These are phyloP conservation scores for Epinephelus cyanopodus DNA, from an alignment of 2,113 vertebrate species.

Conservation along the genomic window DNA sequence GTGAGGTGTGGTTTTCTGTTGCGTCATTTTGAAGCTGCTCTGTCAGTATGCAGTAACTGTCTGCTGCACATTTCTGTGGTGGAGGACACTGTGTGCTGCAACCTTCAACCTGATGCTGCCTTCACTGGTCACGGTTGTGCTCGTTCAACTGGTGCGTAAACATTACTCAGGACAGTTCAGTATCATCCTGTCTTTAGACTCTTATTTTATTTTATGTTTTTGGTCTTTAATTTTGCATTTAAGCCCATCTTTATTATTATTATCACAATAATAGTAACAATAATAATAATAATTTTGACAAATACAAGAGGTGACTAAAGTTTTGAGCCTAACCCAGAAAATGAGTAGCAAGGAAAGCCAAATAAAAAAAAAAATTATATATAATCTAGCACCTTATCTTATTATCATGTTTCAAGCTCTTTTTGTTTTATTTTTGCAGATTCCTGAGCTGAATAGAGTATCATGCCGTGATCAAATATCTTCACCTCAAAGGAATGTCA, in stretches of 20 bases:
- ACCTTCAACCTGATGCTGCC: conserved; percentile 16
- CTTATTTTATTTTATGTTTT: neutral
- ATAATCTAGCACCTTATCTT: no score
- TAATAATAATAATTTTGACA: neutral
- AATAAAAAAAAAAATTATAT: no score
- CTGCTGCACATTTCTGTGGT: neutral
- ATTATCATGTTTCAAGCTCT: no score
- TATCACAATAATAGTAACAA: neutral
- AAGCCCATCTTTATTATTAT: neutral
- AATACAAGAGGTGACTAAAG: no score
- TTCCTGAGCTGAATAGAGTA: no score
- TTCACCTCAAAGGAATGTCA: no score
- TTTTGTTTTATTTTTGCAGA: no score
- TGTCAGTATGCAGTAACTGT: neutral
- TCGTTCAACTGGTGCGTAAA: neutral
- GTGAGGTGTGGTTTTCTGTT: no score
- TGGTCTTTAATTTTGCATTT: neutral
- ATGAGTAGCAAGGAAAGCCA: no score
- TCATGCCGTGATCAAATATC: no score
- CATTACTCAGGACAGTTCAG: neutral
- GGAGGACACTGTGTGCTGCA: neutral
- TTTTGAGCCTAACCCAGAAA: no score
- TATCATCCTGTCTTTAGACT: neutral
- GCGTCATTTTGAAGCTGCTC: neutral
- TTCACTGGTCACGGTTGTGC: conserved; percentile 10